Percentiles rank a stretch among this genome's conserved stretches.
Evolutionary conservation across 2,888 invertebrate species (phyloP).

Genomic region (Leptinotarsa tumamoca): DNA sequence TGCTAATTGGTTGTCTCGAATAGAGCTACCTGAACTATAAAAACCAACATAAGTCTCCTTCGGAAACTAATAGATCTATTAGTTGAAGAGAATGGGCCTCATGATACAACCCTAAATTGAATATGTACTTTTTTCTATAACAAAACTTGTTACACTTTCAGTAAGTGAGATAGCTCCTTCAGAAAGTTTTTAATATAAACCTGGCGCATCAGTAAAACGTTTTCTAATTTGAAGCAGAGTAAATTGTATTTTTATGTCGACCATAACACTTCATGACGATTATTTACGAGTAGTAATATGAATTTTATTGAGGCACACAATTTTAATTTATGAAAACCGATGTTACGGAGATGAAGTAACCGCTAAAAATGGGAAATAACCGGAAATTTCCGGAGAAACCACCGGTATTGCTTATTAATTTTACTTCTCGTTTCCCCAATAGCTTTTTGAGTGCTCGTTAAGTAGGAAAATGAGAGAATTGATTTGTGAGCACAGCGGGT

Average conservation of each 20-base stretch:
- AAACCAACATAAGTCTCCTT: too few species aligned
- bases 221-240: not conserved
- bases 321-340: slow-evolving; percentile 15
- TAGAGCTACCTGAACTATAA: too few species aligned
- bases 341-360: slow-evolving; percentile 2
- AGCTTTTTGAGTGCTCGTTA: slow-evolving; percentile 25
- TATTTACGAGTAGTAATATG: slow-evolving; percentile 1
- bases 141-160: too few species aligned
- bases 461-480: slow-evolving; percentile 32
- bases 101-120: too few species aligned
- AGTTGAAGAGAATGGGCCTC: too few species aligned
- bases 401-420: slow-evolving; percentile 37
- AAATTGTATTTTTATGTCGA: not conserved
- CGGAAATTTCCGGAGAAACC: slow-evolving; percentile 27
- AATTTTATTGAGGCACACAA: slow-evolving; percentile 17
- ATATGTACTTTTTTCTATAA: too few species aligned
- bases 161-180: too few species aligned
- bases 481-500: slow-evolving; percentile 28
- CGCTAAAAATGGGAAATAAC: slow-evolving; percentile 31
- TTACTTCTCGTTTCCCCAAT: slow-evolving; percentile 30
- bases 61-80: too few species aligned
- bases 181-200: too few species aligned
- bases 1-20: too few species aligned
- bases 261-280: not conserved
- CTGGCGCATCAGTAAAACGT: too few species aligned